These are phyloP conservation scores for Speoplatyrhinus poulsoni DNA, from an alignment of 2,113 vertebrate genomes.

Conservation along the genomic window DNA sequence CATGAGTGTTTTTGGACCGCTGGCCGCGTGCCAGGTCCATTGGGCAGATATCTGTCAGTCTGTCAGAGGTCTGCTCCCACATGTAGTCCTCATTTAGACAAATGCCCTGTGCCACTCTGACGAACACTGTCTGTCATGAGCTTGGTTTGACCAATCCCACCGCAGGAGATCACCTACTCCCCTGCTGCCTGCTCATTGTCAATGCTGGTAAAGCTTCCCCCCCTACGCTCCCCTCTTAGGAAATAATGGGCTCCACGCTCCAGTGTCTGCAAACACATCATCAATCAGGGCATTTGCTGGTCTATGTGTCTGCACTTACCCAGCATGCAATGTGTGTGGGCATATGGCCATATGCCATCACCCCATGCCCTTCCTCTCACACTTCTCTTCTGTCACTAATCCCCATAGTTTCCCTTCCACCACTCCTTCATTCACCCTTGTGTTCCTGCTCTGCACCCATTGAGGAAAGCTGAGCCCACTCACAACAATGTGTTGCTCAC, in stretches of 20 bases:
- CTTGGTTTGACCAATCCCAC: too few species aligned
- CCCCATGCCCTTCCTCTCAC: background rate
- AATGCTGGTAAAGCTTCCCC: background rate
- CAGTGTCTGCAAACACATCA: conserved; percentile 72
- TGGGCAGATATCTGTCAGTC: conserved; percentile 30
- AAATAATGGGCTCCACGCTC: conserved; percentile 77
- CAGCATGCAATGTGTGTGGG: conserved; percentile 39
- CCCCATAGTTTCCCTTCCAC: background rate
- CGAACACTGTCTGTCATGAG: too few species aligned
- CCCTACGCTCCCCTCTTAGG: conserved; percentile 33
- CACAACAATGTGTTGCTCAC: background rate
- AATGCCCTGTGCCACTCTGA: conserved; percentile 11
- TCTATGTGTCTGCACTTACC: conserved; percentile 53
- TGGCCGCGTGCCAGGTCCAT: conserved; percentile 2
- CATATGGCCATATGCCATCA: conserved; percentile 35
- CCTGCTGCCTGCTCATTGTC: too few species aligned
- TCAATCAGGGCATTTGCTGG: conserved; percentile 64
- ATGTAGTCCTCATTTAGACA: conserved; percentile 44
- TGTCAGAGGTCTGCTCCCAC: conserved; percentile 16
- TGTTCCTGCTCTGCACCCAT: background rate
- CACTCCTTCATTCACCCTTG: conserved; percentile 9
- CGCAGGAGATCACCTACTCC: too few species aligned
- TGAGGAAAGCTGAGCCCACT: background rate
- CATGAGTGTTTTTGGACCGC: conserved; percentile 24
- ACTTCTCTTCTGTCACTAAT: background rate